Percentiles rank a stretch among this genome's conserved stretches.
Conservation (phyloP, 1,140 invertebrate species). For the Philotrypesis tridentata region DNA sequence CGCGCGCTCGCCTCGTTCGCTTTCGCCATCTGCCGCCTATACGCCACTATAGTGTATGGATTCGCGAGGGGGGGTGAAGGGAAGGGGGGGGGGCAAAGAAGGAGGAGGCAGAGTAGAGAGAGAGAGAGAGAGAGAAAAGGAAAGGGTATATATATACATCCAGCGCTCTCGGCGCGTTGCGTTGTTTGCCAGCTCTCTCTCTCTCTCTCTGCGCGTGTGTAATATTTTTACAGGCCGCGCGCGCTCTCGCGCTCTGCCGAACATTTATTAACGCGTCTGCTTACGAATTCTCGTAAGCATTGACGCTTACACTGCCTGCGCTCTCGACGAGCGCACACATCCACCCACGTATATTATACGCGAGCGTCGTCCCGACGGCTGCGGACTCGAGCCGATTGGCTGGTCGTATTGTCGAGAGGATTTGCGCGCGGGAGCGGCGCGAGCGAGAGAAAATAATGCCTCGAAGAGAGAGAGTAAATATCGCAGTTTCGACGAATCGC, state of each 20-base stretch:
- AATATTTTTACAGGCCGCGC: constrained; percentile 50
- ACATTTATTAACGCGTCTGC: constrained; percentile 44
- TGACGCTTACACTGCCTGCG: neutral
- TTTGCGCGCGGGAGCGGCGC: neutral
- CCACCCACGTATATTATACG: neutral
- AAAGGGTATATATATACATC: neutral
- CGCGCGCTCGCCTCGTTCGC: constrained; percentile 34
- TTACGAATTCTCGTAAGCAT: constrained; percentile 22
- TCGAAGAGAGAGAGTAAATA: neutral
- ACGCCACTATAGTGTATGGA: constrained; percentile 43
- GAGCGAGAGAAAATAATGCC: neutral
- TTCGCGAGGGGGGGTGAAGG: constrained; percentile 42
- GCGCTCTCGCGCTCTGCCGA: constrained; percentile 26
- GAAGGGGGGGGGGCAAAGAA: constrained; percentile 30
- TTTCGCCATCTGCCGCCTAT: constrained; percentile 60
- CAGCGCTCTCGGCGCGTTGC: neutral
- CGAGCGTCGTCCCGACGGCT: neutral
- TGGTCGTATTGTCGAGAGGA: neutral
- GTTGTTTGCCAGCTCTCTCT: constrained; percentile 54
- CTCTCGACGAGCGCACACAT: neutral
- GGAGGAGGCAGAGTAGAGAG: too few relatives aligned
- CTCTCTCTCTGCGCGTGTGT: neutral
- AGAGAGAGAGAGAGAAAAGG: too few relatives aligned
- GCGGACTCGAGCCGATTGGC: neutral
- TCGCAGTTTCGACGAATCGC: neutral